Percentiles rank a stretch among this genome's conserved stretches.
phyloP scores from a whole-genome alignment of 2,888 invertebrate species.

The Microplitis deprimator region DNA sequence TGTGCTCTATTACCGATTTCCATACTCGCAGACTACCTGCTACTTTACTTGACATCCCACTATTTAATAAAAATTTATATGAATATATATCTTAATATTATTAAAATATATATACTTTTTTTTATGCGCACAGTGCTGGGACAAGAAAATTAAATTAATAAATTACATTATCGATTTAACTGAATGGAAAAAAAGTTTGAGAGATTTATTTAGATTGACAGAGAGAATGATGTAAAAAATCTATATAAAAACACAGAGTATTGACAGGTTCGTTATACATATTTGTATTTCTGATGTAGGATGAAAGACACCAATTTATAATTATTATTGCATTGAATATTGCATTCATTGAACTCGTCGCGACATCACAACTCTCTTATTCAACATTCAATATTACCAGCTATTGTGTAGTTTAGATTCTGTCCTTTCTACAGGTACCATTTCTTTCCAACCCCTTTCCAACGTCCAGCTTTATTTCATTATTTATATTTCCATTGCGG shows the following conservation, averaged over 20 bases:
- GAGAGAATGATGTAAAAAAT: not conserved
- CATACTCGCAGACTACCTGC: not conserved
- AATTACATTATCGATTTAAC: no score
- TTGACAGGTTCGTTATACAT: conserved; percentile 63
- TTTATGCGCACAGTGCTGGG: no score
- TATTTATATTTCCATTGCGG: no score
- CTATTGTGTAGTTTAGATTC: no score
- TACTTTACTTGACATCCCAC: not conserved
- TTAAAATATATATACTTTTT: no score
- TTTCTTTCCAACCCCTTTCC: no score
- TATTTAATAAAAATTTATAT: conserved; percentile 10
- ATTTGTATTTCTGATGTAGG: conserved; percentile 58
- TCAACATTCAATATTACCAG: no score
- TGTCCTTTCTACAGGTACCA: no score
- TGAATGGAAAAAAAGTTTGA: conserved; percentile 5
- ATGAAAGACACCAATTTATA: conserved; percentile 67
- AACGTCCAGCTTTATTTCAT: no score
- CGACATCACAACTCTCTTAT: no score
- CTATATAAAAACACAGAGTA: conserved; percentile 55
- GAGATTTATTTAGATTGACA: conserved; percentile 8
- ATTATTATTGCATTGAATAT: conserved; percentile 62
- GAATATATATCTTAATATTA: no score
- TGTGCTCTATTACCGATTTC: conserved; percentile 4
- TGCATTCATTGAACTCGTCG: not conserved
- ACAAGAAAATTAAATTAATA: no score